phyloP scores from a whole-genome alignment of 2,888 invertebrate genomes.

The Trissolcus brochymenae region DNA sequence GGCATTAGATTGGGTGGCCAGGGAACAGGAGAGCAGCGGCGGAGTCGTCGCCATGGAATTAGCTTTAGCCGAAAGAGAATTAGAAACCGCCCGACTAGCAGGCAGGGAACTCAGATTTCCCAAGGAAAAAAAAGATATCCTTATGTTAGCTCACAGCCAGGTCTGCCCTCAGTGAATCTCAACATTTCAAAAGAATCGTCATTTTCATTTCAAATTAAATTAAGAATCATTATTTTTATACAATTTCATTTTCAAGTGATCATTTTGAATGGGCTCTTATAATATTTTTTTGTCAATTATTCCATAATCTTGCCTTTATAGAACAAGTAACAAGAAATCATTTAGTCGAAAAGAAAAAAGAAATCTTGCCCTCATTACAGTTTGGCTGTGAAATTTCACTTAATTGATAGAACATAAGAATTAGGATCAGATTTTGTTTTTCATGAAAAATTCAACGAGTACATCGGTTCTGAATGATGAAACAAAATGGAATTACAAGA shows the following conservation, averaged over 20 bases:
- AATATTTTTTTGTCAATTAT: too few species aligned
- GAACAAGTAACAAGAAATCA: not conserved
- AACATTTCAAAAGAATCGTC: not conserved
- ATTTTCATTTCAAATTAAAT: too few species aligned
- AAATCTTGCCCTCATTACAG: conserved; percentile 19
- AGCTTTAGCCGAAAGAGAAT: conserved; percentile 89
- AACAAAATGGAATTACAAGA: not conserved
- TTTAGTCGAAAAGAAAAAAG: not conserved
- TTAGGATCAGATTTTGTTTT: not conserved
- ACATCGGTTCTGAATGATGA: not conserved
- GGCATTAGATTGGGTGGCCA: conserved; percentile 96
- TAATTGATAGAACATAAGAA: conserved; percentile 19
- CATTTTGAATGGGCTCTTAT: too few species aligned
- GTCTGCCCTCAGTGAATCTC: conserved; percentile 77
- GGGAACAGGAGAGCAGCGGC: conserved; percentile 83
- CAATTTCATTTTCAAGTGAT: too few species aligned
- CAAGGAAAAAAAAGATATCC: conserved; percentile 96
- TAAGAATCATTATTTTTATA: not conserved
- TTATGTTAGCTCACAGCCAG: conserved; percentile 92
- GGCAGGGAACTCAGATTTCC: conserved; percentile 94
- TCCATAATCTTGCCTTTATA: not conserved
- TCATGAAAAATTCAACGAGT: conserved; percentile 1
- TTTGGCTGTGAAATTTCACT: conserved; percentile 43
- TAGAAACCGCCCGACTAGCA: conserved; percentile 89
- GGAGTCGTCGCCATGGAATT: conserved; percentile 88